Percentiles rank a stretch among this genome's conserved stretches.
Conservation (phyloP, 2,113 vertebrate genomes). For the Benthochromis sp. region DNA sequence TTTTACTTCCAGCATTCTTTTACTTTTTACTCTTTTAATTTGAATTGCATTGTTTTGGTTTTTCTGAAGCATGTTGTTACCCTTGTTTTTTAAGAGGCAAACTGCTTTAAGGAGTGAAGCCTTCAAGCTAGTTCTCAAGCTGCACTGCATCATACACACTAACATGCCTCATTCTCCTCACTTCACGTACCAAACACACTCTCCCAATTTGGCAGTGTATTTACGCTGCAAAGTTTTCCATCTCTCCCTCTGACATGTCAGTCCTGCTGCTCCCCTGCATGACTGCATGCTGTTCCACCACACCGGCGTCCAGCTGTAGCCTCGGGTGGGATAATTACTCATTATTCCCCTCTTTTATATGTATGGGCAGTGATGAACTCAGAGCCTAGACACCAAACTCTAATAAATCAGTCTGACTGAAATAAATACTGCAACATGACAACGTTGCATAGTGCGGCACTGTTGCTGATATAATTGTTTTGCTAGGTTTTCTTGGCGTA, state of each 20-base stretch:
- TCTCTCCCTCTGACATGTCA: neutral
- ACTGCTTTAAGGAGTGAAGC: neutral
- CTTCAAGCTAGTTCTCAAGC: neutral
- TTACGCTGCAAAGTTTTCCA: neutral
- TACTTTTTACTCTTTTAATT: neutral
- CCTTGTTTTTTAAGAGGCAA: neutral
- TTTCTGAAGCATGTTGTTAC: neutral
- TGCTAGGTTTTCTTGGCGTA: neutral
- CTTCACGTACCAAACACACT: neutral
- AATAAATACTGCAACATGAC: neutral
- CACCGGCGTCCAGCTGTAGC: neutral
- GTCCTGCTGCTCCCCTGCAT: neutral
- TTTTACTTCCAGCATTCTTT: neutral
- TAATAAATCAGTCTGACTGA: neutral
- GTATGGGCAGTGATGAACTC: neutral
- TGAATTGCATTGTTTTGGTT: neutral
- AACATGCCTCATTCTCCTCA: neutral
- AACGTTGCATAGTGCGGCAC: neutral
- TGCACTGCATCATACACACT: neutral
- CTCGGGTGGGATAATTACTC: neutral
- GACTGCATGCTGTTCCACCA: neutral
- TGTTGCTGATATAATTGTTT: neutral
- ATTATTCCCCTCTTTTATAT: neutral
- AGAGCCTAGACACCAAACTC: neutral
- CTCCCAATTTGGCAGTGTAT: neutral